Evolutionary conservation across 2,888 invertebrate species (phyloP).

Genomic region (Panzeria rudis): DNA sequence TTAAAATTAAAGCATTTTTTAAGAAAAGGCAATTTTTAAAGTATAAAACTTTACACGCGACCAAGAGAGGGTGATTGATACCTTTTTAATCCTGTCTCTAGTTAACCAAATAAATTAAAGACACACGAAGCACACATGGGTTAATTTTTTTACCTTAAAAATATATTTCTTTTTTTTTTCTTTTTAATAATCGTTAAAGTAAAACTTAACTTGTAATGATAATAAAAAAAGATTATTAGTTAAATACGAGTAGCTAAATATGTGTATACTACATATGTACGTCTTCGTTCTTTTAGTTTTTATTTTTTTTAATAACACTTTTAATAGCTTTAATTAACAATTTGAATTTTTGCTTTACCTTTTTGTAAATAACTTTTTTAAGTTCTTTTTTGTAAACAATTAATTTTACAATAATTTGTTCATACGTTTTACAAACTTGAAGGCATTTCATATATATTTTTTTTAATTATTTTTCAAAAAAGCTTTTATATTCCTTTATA

Average conservation of each 20-base stretch:
- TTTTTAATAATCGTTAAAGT: conserved; percentile 9
- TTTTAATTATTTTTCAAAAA: conserved; percentile 54
- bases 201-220: conserved; percentile 12
- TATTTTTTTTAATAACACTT: conserved; percentile 39
- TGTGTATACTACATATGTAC: conserved; percentile 43
- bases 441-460: conserved; percentile 64
- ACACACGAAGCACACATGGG: not conserved
- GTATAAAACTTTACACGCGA: not conserved
- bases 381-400: conserved; percentile 58
- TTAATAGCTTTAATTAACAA: conserved; percentile 49
- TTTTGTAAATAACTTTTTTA: conserved; percentile 19
- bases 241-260: conserved; percentile 19
- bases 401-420: conserved; percentile 54
- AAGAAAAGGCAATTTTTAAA: not conserved
- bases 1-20: too few relatives aligned
- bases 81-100: not conserved
- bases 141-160: not conserved
- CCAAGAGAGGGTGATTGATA: not conserved
- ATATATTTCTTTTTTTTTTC: not conserved
- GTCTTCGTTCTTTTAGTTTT: conserved; percentile 2
- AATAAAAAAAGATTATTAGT: conserved; percentile 29
- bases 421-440: conserved; percentile 71
- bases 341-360: conserved; percentile 27
- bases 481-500: conserved; percentile 48
- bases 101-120: conserved; percentile 18